Evolutionary conservation across 2,888 invertebrate species (phyloP).

Genomic region (Zeuzera pyrina): DNA sequence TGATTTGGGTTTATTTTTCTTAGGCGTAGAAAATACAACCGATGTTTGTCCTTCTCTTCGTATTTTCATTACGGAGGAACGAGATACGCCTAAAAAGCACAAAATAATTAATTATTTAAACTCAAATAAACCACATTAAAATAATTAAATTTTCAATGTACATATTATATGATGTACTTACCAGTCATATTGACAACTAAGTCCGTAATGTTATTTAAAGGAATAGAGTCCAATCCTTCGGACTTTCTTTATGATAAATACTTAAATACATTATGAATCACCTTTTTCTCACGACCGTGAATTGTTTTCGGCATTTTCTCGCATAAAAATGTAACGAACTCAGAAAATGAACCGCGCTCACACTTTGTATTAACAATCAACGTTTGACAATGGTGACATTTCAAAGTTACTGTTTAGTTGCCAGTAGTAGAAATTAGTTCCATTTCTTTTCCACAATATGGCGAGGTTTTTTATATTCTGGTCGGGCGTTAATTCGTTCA

Average conservation of each 20-base stretch:
- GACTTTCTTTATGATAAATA: not conserved
- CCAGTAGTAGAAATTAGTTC: too few relatives aligned
- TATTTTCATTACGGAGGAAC: slow-evolving; percentile 2
- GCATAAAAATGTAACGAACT: too few relatives aligned
- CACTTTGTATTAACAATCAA: too few relatives aligned
- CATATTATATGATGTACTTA: not conserved
- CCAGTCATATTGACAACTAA: not conserved
- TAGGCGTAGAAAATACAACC: not conserved
- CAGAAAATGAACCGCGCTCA: too few relatives aligned
- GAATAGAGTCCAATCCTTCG: not conserved
- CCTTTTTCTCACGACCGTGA: not conserved
- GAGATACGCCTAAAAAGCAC: too few relatives aligned
- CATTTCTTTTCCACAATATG: too few relatives aligned
- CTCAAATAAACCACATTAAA: not conserved
- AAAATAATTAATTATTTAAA: too few relatives aligned
- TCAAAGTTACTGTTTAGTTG: too few relatives aligned
- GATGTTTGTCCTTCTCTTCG: slow-evolving; percentile 1
- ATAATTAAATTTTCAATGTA: not conserved
- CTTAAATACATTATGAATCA: not conserved
- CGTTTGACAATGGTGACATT: too few relatives aligned
- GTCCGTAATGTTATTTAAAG: not conserved
- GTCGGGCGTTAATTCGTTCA: too few relatives aligned
- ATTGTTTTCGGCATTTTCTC: too few relatives aligned
- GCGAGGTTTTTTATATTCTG: too few relatives aligned
- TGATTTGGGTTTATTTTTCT: slow-evolving; percentile 1